These are phyloP conservation scores for Sinocyclocheilus grahami DNA, from an alignment of 2,113 vertebrate genomes.

Conservation along the genomic window DNA sequence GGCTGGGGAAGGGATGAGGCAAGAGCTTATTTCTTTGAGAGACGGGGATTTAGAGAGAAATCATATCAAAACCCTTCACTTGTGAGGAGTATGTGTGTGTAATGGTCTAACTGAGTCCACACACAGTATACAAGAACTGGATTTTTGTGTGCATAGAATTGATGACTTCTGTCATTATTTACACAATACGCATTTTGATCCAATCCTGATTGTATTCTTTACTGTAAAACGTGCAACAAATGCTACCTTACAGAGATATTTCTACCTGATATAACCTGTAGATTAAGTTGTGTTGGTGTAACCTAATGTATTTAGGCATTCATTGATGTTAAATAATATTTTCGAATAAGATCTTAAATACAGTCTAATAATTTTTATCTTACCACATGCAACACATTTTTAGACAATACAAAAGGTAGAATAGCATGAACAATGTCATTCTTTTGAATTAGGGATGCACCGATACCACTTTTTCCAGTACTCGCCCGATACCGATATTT, in stretches of 20 bases:
- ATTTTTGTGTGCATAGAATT: neutral
- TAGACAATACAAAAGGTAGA: neutral
- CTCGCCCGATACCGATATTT: no score
- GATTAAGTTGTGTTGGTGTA: neutral
- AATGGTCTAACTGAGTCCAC: neutral
- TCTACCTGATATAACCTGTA: neutral
- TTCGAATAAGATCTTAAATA: neutral
- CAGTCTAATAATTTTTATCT: neutral
- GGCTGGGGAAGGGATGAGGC: constrained; percentile 33
- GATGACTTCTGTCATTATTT: neutral
- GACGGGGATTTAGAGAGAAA: constrained; percentile 36
- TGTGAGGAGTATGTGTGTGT: neutral
- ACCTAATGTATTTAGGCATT: neutral
- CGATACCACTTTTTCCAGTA: no score
- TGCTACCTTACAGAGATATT: neutral
- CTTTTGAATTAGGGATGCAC: neutral
- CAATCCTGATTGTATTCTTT: neutral
- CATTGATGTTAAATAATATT: neutral
- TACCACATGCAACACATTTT: neutral
- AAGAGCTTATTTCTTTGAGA: constrained; percentile 46
- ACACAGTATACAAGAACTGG: neutral
- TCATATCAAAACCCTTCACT: constrained; percentile 46
- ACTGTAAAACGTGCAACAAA: neutral
- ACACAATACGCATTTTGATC: neutral
- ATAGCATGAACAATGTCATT: neutral